A percentile compares a stretch with the other conserved stretches of the same genome.
phyloP scores from a whole-genome alignment of 2,113 vertebrate genomes.

The Chelonoidis abingdonii region DNA sequence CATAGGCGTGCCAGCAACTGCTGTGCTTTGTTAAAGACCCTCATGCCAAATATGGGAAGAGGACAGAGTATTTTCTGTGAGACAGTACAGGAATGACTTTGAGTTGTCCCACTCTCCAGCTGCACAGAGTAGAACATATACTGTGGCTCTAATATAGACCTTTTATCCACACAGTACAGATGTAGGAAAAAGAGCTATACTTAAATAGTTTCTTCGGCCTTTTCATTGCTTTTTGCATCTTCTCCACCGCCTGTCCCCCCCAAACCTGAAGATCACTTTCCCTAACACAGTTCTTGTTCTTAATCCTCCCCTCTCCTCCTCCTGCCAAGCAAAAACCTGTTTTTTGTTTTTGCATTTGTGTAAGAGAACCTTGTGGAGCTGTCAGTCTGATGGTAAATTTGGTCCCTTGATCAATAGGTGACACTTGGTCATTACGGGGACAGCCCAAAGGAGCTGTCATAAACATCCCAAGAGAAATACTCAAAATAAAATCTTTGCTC shows the following conservation, averaged over 20 bases:
- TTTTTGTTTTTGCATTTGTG: background rate
- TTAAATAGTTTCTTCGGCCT: background rate
- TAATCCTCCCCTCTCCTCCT: background rate
- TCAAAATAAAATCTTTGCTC: background rate
- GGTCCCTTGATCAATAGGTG: background rate
- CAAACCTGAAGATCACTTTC: fast-evolving
- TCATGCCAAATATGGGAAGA: background rate
- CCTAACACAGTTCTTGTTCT: background rate
- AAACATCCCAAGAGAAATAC: background rate
- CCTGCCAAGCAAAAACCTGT: background rate
- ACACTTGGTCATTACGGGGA: background rate
- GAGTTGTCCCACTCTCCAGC: constrained; percentile 33
- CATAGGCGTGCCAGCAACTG: background rate
- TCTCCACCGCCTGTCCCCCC: background rate
- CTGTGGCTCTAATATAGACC: fast-evolving
- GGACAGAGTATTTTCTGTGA: constrained; percentile 57
- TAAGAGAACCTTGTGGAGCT: background rate
- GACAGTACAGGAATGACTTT: background rate
- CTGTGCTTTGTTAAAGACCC: background rate
- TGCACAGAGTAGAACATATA: background rate
- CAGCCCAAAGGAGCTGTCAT: background rate
- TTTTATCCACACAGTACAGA: background rate
- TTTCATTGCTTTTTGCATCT: background rate
- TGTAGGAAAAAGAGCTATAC: fast-evolving
- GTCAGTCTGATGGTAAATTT: background rate